phyloP scores from a whole-genome alignment of 2,113 vertebrate species.

The Theropithecus gelada region DNA sequence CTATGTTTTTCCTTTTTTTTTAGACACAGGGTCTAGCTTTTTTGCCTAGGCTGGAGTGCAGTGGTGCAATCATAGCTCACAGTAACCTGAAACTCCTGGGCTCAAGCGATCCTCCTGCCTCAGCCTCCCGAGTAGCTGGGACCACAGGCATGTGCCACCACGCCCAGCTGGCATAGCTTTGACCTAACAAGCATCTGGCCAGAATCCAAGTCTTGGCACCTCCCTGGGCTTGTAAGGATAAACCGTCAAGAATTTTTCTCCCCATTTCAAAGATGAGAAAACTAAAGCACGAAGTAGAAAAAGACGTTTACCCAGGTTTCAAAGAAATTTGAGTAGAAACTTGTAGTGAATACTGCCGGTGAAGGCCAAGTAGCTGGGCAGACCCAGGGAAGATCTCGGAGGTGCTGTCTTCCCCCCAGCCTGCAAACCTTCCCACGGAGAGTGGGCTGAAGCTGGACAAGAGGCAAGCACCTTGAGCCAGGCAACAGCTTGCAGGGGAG shows the following conservation, averaged over 20 bases:
- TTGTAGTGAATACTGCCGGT: not conserved
- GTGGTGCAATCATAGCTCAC: too few relatives aligned
- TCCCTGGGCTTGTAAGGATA: not conserved
- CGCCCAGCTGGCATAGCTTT: not conserved
- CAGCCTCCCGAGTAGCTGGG: too few relatives aligned
- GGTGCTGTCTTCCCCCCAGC: not conserved
- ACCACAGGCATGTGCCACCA: too few relatives aligned
- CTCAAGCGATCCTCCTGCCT: too few relatives aligned
- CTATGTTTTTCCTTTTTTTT: too few relatives aligned
- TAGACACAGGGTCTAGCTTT: too few relatives aligned
- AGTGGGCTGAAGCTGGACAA: not conserved
- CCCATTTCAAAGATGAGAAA: not conserved
- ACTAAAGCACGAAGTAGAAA: not conserved
- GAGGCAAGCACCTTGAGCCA: not conserved
- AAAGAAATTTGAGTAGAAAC: not conserved
- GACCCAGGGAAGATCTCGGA: not conserved
- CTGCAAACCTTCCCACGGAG: not conserved
- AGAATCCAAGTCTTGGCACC: not conserved
- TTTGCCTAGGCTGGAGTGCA: too few relatives aligned
- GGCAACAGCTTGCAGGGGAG: not conserved
- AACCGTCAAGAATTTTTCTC: not conserved
- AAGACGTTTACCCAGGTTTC: not conserved
- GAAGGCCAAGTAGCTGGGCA: not conserved
- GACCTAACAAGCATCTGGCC: not conserved
- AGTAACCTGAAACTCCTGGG: too few relatives aligned